Conservation (phyloP, 1,140 invertebrate genomes). For the Scaptomyza graminum region DNA sequence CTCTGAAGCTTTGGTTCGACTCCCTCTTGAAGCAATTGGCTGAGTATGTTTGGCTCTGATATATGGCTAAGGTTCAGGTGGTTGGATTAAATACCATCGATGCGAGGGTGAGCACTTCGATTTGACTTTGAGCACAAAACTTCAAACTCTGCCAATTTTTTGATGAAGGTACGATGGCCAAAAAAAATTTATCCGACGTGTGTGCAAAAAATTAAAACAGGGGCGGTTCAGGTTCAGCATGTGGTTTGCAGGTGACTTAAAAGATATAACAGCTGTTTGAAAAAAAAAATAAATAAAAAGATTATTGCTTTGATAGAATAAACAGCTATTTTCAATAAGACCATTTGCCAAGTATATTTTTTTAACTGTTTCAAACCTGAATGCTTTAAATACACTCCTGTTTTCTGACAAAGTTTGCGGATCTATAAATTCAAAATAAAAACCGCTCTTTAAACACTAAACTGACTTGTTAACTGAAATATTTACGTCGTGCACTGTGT, state of each 20-base stretch:
- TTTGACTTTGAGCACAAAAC: constrained; percentile 74
- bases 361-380: background rate
- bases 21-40: constrained; percentile 23
- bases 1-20: background rate
- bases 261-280: too few relatives aligned
- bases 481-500: constrained; percentile 55
- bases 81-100: constrained; percentile 33
- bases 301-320: too few relatives aligned
- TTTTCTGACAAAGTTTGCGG: constrained; percentile 13
- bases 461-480: constrained; percentile 79
- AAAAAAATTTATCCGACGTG: too few relatives aligned
- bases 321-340: too few relatives aligned
- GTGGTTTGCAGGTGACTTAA: too few relatives aligned
- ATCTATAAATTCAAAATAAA: constrained; percentile 78
- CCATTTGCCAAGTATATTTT: background rate
- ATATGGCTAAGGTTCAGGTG: constrained; percentile 65
- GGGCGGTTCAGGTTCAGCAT: constrained; percentile 51
- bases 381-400: constrained; percentile 22
- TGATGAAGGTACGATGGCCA: constrained; percentile 62
- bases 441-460: constrained; percentile 71
- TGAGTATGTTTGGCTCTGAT: constrained; percentile 40
- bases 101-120: constrained; percentile 68
- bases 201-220: constrained; percentile 31
- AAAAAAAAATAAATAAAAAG: background rate
- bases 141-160: constrained; percentile 65